Base-by-base conservation (phyloP, 2,888 invertebrate species). In the Volucella inanis region DNA sequence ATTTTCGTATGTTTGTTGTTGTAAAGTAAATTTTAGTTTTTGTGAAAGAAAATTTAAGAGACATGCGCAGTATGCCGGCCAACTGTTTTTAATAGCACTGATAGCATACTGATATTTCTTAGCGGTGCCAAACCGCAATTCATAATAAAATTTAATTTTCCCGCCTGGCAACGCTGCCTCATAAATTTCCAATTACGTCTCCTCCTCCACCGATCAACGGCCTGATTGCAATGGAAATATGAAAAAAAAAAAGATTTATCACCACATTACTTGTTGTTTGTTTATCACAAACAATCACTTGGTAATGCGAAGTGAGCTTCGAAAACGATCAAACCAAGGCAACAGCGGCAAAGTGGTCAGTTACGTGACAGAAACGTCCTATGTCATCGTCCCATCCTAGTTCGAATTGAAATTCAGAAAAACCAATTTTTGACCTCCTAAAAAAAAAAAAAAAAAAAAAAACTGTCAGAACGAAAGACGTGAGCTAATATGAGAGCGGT, bases 361-460 rank as follows among this genome's bases (percentile, higher is more conserved):
- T 71, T 71, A 78, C 62, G 77, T 71, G 71, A 78, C 64, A 62
- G 59, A 47, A 38, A 59, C 31, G 6, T 31, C 31, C n/a, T 15
- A 22, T 15, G 43, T 15, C 3, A 55, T 39, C 14, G 11, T 11
- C 38, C 8, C n/a, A 39, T 55, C 39, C 12, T 8, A n/a, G 6
- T 0, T 31, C 38, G 39, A n/a, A 38, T 14, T 39, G 14, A 55
- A n/a, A 15, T 45, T 12, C 14, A 62, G 1, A 50, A 2, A 38
- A 14, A 62, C 15, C 22, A 31, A 54, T 4, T 54, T 55, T 31
- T 14, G 12, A 38, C n/a, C 14, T 41, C 11, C 8, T 15, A 4
- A n/a, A 50, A 59, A 39, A 15, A 8, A 47, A 59, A 39, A 15
- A 8, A 47, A 8, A 61, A 43, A 15, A 62, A 54, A 18, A 14